Percentiles rank a stretch among this genome's conserved stretches.
phyloP scores from a whole-genome alignment of 2,797 vertebrate genomes.

The Spea hammondii region DNA sequence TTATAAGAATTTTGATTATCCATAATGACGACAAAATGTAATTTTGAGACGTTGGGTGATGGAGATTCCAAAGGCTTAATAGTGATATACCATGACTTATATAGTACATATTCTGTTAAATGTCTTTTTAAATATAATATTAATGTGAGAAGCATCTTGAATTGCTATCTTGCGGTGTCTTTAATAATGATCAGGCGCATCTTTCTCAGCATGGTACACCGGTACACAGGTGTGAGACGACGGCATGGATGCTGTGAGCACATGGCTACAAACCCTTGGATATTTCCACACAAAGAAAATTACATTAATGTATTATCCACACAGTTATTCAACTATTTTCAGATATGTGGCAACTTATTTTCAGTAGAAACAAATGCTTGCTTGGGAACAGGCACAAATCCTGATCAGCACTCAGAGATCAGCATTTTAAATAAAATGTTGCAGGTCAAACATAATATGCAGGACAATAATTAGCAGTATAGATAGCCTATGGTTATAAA shows the following conservation, averaged over 20 bases:
- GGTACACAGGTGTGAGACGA: background rate
- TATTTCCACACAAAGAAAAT: constrained; percentile 6
- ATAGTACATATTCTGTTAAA: too few relatives aligned
- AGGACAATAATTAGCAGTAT: too few relatives aligned
- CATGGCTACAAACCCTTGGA: constrained; percentile 15
- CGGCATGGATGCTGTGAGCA: constrained; percentile 11
- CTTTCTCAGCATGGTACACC: background rate
- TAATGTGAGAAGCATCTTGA: too few relatives aligned
- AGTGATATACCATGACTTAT: too few relatives aligned
- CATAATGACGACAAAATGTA: too few relatives aligned
- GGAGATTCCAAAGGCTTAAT: too few relatives aligned
- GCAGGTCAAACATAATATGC: background rate
- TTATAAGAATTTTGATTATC: too few relatives aligned
- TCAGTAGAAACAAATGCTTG: background rate
- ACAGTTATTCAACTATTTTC: background rate
- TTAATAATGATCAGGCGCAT: background rate
- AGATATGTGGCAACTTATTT: background rate
- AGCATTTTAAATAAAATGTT: background rate
- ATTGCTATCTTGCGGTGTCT: too few relatives aligned
- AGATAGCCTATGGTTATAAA: too few relatives aligned
- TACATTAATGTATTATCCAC: constrained; percentile 21
- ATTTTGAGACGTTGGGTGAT: too few relatives aligned
- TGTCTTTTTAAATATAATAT: too few relatives aligned
- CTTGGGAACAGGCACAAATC: constrained; percentile 5
- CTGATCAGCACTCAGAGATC: background rate